Conservation (phyloP, 2,797 vertebrate genomes). For the Gallirallus australis region DNA sequence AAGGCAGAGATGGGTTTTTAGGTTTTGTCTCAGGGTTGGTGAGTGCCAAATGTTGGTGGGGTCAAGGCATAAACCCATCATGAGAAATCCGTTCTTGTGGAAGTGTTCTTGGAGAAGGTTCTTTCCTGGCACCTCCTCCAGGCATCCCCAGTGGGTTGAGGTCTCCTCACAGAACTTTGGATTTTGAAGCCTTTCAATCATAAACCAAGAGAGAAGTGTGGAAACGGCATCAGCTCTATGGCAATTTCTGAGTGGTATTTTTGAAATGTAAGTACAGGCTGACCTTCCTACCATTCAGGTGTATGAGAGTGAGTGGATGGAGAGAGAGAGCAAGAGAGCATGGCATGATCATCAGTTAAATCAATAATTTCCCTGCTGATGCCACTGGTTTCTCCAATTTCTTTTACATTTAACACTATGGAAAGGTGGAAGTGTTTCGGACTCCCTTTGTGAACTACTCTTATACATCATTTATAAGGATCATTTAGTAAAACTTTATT, state of each 20-base stretch:
- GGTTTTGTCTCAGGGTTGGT: neutral
- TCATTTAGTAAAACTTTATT: neutral
- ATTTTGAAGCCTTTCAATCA: neutral
- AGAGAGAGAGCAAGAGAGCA: neutral
- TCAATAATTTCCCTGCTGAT: neutral
- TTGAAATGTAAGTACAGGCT: neutral
- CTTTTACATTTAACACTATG: neutral
- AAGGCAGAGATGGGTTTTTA: neutral
- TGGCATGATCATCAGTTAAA: neutral
- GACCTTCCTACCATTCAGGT: neutral
- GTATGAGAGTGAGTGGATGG: rapidly evolving
- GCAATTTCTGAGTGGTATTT: neutral
- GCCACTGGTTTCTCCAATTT: neutral
- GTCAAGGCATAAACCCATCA: neutral
- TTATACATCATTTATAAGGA: neutral
- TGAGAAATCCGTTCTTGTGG: neutral
- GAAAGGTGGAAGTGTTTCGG: neutral
- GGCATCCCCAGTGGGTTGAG: neutral
- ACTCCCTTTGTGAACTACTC: neutral
- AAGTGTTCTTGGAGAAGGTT: neutral
- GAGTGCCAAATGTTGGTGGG: neutral
- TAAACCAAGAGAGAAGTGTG: neutral
- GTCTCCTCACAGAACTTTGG: neutral
- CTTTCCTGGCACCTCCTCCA: neutral
- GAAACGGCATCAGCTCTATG: neutral